Percentiles rank a stretch among this genome's conserved stretches.
These are phyloP conservation scores for Leuciscus waleckii DNA, from an alignment of 2,797 vertebrate species.

Conservation along the genomic window DNA sequence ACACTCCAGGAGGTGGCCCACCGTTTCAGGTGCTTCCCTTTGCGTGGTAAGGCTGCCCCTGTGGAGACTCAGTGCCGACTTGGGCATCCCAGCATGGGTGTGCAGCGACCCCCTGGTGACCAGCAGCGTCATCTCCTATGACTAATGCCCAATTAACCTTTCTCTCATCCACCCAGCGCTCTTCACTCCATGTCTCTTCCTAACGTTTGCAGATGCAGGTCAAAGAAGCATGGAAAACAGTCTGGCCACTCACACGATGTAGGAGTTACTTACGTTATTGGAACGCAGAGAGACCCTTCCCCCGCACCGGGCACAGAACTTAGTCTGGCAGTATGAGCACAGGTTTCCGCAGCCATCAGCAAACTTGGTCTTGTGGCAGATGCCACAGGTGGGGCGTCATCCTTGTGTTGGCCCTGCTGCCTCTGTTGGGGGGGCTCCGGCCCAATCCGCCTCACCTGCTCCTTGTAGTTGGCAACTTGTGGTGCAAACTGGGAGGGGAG, in stretches of 20 bases:
- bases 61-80: conserved; percentile 49
- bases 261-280: conserved; percentile 87
- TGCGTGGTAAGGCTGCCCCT: conserved; percentile 40
- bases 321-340: conserved; percentile 98
- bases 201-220: conserved; percentile 47
- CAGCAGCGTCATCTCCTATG: conserved; percentile 61
- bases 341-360: conserved; percentile 96
- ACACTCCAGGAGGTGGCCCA: conserved; percentile 55
- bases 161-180: conserved; percentile 48
- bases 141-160: conserved; percentile 86
- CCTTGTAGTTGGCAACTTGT: conserved; percentile 97
- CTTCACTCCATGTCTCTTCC: conserved; percentile 40
- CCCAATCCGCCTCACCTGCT: conserved; percentile 89
- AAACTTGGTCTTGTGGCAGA: conserved; percentile 98
- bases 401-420: conserved; percentile 89
- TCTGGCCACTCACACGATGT: background rate
- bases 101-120: conserved; percentile 50
- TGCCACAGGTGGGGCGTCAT: conserved; percentile 95
- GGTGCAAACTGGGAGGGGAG: conserved; percentile 86
- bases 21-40: conserved; percentile 58
- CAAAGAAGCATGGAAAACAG: background rate
- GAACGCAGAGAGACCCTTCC: conserved; percentile 94
- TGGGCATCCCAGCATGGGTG: conserved; percentile 48
- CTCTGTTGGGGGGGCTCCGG: conserved; percentile 85
- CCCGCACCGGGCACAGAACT: conserved; percentile 97